A percentile compares a stretch with the other conserved stretches of the same genome.
phyloP scores from a whole-genome alignment of 2,888 invertebrate species.

The Branchellion lobata region DNA sequence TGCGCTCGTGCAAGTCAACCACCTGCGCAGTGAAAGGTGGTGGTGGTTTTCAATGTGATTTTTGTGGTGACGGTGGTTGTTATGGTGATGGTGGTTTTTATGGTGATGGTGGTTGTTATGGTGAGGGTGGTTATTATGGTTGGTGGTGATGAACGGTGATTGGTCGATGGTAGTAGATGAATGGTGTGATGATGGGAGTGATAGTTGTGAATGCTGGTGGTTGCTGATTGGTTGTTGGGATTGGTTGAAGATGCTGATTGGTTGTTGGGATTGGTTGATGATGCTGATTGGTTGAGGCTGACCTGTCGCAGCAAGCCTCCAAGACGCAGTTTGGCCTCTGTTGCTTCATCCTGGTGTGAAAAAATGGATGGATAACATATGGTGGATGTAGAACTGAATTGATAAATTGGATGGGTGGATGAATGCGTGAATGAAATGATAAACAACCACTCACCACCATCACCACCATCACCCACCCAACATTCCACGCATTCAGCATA shows the following conservation, averaged over 20 bases:
- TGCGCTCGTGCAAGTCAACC: slow-evolving; percentile 67
- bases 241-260: too few relatives aligned
- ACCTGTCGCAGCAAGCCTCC: slow-evolving; percentile 58
- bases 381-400: neutral
- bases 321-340: slow-evolving; percentile 64
- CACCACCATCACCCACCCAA: neutral
- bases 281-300: slow-evolving; percentile 69
- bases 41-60: slow-evolving; percentile 43
- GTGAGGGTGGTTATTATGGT: too few relatives aligned
- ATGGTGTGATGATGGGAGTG: too few relatives aligned
- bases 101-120: too few relatives aligned
- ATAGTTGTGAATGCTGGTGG: too few relatives aligned
- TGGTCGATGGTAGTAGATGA: slow-evolving; percentile 65
- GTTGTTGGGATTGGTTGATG: too few relatives aligned
- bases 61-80: too few relatives aligned
- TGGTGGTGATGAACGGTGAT: too few relatives aligned
- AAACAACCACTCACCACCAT: neutral
- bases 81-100: too few relatives aligned
- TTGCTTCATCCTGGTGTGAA: slow-evolving; percentile 64
- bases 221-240: too few relatives aligned
- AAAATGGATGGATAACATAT: too few relatives aligned
- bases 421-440: neutral
- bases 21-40: slow-evolving; percentile 66
- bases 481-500: neutral
- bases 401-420: too few relatives aligned